Percentiles rank a stretch among this genome's conserved stretches.
Evolutionary conservation across 2,113 vertebrate species (phyloP).

Genomic region (Stictonetta naevosa): DNA sequence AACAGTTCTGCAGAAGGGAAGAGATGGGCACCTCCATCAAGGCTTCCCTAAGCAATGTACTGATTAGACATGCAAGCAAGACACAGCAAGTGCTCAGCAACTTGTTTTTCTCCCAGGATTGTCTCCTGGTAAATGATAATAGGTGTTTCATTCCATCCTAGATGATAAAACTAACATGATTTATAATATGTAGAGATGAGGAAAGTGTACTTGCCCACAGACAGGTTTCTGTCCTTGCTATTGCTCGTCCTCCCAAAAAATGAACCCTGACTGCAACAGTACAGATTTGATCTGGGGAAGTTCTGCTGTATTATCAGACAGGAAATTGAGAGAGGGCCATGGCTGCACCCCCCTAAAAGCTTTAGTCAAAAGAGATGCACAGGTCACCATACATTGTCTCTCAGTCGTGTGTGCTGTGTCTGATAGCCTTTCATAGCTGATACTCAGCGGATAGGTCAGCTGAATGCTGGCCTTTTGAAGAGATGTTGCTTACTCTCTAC

Average conservation of each 20-base stretch:
- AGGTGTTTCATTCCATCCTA: background rate
- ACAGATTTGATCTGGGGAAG: background rate
- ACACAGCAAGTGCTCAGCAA: background rate
- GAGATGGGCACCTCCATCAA: background rate
- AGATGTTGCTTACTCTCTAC: background rate
- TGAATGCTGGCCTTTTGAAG: background rate
- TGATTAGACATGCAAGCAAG: background rate
- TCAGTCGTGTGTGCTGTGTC: background rate
- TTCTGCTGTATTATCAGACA: background rate
- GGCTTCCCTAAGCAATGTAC: background rate
- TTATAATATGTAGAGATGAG: background rate
- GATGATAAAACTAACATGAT: background rate
- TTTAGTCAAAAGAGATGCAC: background rate
- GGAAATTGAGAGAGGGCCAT: background rate
- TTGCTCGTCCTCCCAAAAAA: background rate
- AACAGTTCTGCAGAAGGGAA: background rate
- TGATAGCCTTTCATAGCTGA: background rate
- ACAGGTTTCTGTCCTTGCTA: background rate
- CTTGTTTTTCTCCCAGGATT: background rate
- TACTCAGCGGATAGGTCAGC: too few relatives aligned
- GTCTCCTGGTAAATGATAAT: background rate
- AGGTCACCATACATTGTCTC: background rate
- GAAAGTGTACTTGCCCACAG: background rate
- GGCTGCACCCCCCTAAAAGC: background rate
- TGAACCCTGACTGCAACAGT: background rate